Evolutionary conservation across 2,113 vertebrate species (phyloP).

Genomic region (Hippocampus mohnikei): DNA sequence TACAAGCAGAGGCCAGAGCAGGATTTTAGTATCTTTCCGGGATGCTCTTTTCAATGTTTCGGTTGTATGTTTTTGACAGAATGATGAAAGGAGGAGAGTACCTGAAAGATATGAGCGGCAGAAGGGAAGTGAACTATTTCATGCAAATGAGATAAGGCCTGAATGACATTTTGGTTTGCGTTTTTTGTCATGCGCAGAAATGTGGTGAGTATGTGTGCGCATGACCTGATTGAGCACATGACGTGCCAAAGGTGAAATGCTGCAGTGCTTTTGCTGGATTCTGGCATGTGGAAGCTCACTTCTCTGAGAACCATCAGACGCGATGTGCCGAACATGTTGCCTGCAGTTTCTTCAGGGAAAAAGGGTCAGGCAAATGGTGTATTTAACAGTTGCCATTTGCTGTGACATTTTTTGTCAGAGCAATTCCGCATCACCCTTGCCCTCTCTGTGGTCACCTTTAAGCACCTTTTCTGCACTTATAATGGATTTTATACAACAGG

Average conservation of each 20-base stretch:
- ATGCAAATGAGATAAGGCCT: slow-evolving; percentile 22
- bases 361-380: slow-evolving; percentile 36
- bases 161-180: slow-evolving; percentile 20
- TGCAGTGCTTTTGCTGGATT: slow-evolving; percentile 15
- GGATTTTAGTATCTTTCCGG: slow-evolving; percentile 4
- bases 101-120: not conserved
- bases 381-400: slow-evolving; percentile 46
- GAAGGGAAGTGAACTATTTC: slow-evolving; percentile 16
- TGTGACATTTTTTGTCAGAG: slow-evolving; percentile 47
- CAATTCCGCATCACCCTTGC: not conserved
- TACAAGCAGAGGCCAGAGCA: slow-evolving; percentile 16
- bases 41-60: not conserved
- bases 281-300: not conserved
- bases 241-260: not conserved
- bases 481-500: slow-evolving; percentile 3
- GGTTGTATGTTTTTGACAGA: not conserved
- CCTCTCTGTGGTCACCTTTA: slow-evolving; percentile 39
- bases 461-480: not conserved
- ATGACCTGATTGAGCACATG: slow-evolving; percentile 5
- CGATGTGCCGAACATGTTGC: slow-evolving; percentile 37
- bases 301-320: slow-evolving; percentile 21
- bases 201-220: not conserved
- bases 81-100: slow-evolving; percentile 1
- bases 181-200: not conserved
- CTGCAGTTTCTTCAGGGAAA: slow-evolving; percentile 20